These are phyloP conservation scores for Dolichotis patagonum DNA, from an alignment of 2,113 vertebrate species.

Conservation along the genomic window DNA sequence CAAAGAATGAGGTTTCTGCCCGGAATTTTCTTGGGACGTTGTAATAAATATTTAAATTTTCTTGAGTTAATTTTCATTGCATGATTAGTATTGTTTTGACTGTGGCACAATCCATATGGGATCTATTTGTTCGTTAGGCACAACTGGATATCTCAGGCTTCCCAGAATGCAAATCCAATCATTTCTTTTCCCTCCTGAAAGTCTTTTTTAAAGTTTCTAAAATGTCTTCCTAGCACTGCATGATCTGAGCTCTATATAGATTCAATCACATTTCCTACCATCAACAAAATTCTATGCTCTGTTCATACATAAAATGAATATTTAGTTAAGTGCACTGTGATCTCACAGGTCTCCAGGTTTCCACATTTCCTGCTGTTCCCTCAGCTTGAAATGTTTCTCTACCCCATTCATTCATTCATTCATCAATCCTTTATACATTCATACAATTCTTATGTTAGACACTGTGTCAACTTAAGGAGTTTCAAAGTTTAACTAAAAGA, in stretches of 20 bases:
- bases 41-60: neutral
- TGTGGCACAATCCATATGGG: neutral
- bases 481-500: too few species aligned
- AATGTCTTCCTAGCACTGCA: neutral
- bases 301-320: neutral
- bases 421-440: neutral
- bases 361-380: neutral
- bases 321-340: neutral
- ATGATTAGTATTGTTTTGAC: neutral
- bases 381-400: neutral
- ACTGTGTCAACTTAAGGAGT: too few species aligned
- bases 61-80: constrained; percentile 17
- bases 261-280: neutral
- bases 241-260: neutral
- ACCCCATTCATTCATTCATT: neutral
- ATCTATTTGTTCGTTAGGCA: neutral
- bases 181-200: neutral
- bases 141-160: neutral
- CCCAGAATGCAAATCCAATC: neutral
- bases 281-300: neutral
- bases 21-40: neutral
- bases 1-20: neutral
- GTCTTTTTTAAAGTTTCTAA: constrained; percentile 13
- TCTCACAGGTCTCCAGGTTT: neutral
- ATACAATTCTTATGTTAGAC: neutral